phyloP scores from a whole-genome alignment of 2,888 invertebrate species.

The Gryllus longicercus region DNA sequence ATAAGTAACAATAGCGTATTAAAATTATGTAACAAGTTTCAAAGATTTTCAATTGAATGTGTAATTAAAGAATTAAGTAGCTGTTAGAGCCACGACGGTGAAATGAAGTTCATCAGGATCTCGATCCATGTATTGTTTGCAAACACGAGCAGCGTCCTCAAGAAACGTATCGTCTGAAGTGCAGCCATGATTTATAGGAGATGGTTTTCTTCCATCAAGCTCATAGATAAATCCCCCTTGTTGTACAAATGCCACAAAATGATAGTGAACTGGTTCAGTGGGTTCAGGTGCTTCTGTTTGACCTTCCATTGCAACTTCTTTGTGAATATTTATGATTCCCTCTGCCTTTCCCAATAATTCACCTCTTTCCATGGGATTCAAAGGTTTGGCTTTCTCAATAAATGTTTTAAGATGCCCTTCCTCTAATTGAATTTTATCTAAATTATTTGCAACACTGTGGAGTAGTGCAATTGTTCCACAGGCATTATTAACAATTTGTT shows the following conservation, averaged over 20 bases:
- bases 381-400: constrained; percentile 62
- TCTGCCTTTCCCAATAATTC: constrained; percentile 66
- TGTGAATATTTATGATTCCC: constrained; percentile 75
- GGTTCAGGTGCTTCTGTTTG: constrained; percentile 79
- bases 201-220: constrained; percentile 76
- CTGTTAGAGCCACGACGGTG: constrained; percentile 78
- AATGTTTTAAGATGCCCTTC: constrained; percentile 76
- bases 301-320: constrained; percentile 82
- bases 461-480: constrained; percentile 96
- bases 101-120: constrained; percentile 87
- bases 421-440: constrained; percentile 65
- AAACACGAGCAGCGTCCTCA: constrained; percentile 79
- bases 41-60: neutral
- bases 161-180: constrained; percentile 73
- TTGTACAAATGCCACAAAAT: constrained; percentile 86
- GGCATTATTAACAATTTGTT: constrained; percentile 88
- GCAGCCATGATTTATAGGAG: constrained; percentile 80
- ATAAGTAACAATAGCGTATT: no score
- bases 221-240: constrained; percentile 81
- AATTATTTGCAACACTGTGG: constrained; percentile 89
- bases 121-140: constrained; percentile 80
- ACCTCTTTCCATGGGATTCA: constrained; percentile 73
- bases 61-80: constrained; percentile 51
- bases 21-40: neutral
- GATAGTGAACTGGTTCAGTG: constrained; percentile 78